Conservation (phyloP, 1,140 invertebrate species). For the Thaumetopoea pityocampa region DNA sequence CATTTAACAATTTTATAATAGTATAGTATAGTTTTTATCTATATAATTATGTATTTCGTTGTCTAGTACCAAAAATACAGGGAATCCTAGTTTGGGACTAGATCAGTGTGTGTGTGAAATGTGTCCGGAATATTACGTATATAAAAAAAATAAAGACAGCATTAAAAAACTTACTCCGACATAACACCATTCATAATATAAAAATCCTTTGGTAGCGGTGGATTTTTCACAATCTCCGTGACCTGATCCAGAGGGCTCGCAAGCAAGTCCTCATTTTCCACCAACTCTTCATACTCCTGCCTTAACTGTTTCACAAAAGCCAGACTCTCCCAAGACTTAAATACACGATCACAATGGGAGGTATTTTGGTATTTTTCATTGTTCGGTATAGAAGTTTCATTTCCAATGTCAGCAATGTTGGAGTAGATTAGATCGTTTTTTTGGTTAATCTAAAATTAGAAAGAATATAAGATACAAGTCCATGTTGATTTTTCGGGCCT, state of each 20-base stretch:
- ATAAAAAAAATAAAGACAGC: not conserved
- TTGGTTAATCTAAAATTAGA: not conserved
- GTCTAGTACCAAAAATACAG: too few relatives aligned
- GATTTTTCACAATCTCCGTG: constrained; percentile 44
- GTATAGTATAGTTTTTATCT: too few relatives aligned
- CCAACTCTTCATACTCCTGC: constrained; percentile 40
- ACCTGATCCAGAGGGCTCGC: constrained; percentile 40
- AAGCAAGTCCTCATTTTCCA: constrained; percentile 30
- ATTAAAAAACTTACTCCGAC: constrained; percentile 45
- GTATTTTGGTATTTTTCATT: constrained; percentile 15
- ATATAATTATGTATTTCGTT: too few relatives aligned
- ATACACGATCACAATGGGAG: constrained; percentile 16
- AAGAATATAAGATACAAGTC: not conserved
- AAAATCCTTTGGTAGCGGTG: constrained; percentile 39
- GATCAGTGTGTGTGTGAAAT: too few relatives aligned
- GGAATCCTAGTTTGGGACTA: too few relatives aligned
- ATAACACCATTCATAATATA: constrained; percentile 43
- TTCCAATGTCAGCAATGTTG: constrained; percentile 20
- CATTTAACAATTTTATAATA: too few relatives aligned
- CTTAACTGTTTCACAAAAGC: constrained; percentile 50
- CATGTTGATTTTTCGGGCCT: not conserved
- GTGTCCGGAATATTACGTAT: not conserved
- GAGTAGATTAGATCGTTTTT: too few relatives aligned
- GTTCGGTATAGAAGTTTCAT: constrained; percentile 14
- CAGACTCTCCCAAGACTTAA: constrained; percentile 24